phyloP scores from a whole-genome alignment of 2,797 vertebrate species.

The Halcyon leucocephala region DNA sequence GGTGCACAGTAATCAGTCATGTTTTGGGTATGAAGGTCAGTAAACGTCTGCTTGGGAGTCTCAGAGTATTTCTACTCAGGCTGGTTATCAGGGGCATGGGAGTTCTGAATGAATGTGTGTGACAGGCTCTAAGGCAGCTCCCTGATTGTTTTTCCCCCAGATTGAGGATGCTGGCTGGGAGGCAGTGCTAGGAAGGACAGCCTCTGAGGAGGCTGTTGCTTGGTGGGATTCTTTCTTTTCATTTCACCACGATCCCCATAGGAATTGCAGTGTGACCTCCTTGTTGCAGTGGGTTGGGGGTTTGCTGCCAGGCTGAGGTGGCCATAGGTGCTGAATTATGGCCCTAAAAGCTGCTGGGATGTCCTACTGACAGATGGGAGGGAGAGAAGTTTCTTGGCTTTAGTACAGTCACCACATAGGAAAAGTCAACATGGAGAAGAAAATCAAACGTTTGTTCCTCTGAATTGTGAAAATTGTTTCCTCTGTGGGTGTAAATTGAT shows the following conservation, averaged over 20 bases:
- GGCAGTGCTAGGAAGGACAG: background rate
- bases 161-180: background rate
- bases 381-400: background rate
- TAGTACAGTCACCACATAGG: background rate
- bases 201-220: background rate
- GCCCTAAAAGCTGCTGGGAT: background rate
- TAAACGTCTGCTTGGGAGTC: background rate
- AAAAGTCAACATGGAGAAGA: background rate
- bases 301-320: background rate
- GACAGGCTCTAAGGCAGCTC: background rate
- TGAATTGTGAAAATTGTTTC: slow-evolving; percentile 31
- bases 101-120: background rate
- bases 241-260: background rate
- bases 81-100: background rate
- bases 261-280: background rate
- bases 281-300: background rate
- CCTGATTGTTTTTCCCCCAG: background rate
- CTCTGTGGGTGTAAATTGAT: slow-evolving; percentile 27
- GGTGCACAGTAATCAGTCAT: background rate
- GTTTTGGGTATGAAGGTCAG: background rate
- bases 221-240: background rate
- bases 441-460: slow-evolving; percentile 29
- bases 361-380: background rate
- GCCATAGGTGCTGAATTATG: background rate
- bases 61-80: background rate